Evolutionary conservation across 2,113 vertebrate genomes (phyloP), one percentile per base, ranked within the genome.

Genomic region (Lepidiolamprologus cunningtoni): DNA sequence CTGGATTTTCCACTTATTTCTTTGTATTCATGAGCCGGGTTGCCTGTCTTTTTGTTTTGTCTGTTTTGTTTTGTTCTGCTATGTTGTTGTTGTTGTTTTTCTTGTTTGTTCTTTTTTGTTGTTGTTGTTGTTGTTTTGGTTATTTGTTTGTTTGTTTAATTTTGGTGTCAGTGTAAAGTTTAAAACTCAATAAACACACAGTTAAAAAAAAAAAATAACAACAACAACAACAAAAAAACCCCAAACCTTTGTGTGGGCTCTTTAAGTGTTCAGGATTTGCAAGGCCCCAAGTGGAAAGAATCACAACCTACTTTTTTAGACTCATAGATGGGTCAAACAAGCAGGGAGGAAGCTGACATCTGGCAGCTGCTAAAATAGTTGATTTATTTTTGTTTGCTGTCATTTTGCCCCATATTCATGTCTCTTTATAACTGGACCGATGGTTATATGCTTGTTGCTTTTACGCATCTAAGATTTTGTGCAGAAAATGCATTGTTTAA

Each of bases 301-400:
- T 8, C 66, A 19, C 21, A 71, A 17, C 57, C 81, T 50, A 86
- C 78, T 80, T 89, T 82, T 90, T 82, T 2, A 73, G 55, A 85
- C 80, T 23, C 79, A 28, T 1, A 50, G 8, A 21, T 2, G 3
- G 63, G 80, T 50, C 68, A 80, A 61, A 80, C 19, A 40, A 45
- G 54, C 57, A 40, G 40, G 1, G 40, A 61, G 61, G 83, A 50
- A 19, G 31, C 19, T 37, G 53, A 71, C 87, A 89, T 91, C 89
- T 93, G 90, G 8, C 76, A 86, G 19, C 19, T 40, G 79, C 90
- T 80, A 6, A 93, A 93, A 90, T 91, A 84, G 89, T 85, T 66
- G 16, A 86, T 84, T 91, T 90, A 92, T 82, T 90, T 90, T 82
- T 81, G 81, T 86, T 83, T 82, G 47, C 57, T 71, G 61, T 79